A percentile compares a stretch with the other conserved stretches of the same genome.
phyloP scores from a whole-genome alignment of 1,140 invertebrate genomes.

The Antheraea mylitta region DNA sequence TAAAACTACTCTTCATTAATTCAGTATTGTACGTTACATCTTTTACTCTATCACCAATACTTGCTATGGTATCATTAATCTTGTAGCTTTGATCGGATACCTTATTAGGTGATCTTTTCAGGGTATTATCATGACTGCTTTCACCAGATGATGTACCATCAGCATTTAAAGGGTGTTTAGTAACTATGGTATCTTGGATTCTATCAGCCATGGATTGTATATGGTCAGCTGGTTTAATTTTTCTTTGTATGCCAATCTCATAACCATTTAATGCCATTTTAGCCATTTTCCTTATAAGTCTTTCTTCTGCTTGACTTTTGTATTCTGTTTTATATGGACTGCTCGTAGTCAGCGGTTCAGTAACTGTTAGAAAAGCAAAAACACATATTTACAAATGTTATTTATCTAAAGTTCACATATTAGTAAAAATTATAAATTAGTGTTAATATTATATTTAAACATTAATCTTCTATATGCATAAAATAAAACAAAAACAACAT shows the following conservation, averaged over 20 bases:
- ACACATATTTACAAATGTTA: constrained; percentile 46
- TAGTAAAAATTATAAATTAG: constrained; percentile 7
- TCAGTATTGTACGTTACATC: constrained; percentile 34
- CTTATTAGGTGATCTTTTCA: constrained; percentile 41
- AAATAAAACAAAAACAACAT: constrained; percentile 5
- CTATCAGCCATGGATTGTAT: constrained; percentile 76
- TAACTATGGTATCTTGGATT: constrained; percentile 75
- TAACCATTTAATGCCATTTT: constrained; percentile 78
- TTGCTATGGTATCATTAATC: constrained; percentile 31
- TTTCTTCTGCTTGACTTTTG: constrained; percentile 80
- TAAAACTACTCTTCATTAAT: constrained; percentile 22
- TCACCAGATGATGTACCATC: constrained; percentile 49
- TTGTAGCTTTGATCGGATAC: constrained; percentile 29
- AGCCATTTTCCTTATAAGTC: constrained; percentile 78
- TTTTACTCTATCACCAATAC: constrained; percentile 42
- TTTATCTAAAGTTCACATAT: not conserved
- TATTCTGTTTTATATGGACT: constrained; percentile 71
- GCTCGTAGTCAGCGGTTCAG: constrained; percentile 55
- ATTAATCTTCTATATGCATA: not conserved
- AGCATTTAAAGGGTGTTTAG: constrained; percentile 73
- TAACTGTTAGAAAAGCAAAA: constrained; percentile 74
- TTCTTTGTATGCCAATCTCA: constrained; percentile 76
- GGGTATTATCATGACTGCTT: constrained; percentile 54
- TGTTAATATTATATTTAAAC: constrained; percentile 1
- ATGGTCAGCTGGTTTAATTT: constrained; percentile 75